Evolutionary conservation across 37 sponge, comb jelly and placozoan genomes (phyloP), one percentile per base, ranked within the genome.

Genomic region (Aplysina aerophoba): DNA sequence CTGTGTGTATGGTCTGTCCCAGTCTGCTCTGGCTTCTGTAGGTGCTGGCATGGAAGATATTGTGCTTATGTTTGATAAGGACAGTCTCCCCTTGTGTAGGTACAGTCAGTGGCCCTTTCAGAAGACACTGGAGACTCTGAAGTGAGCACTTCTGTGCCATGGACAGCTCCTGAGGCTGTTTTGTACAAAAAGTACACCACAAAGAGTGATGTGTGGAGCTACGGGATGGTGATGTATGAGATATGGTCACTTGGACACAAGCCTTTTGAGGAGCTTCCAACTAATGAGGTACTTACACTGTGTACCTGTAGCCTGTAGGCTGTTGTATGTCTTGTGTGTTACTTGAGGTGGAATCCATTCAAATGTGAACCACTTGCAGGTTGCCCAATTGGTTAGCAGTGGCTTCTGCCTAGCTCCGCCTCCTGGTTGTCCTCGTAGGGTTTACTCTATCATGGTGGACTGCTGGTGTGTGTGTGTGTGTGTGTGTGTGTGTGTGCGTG

Each of bases 121-220:
- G 30, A 30, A 25, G 66, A 25, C 28, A 25, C 8, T 4, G 66
- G 8, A 8, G 27, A 64, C 66, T 6, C 66, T 25, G 66, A 64
- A 8, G n/a, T n/a, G n/a, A n/a, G n/a, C n/a, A n/a, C n/a, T n/a
- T 25, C 28, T 25, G 66, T 31, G 28, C 5, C 30, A 44, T 44
- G 50, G 50, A 44, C 50, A 44, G 50, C 27, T 71, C 27, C 20
- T 5, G 31, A 71, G 72, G 72, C 72, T 2, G 27, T 71, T 30
- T 27, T 71, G 27, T 71, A 71, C 72, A 71, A 24, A 34, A 71
- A 24, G 36, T 71, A 71, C 36, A 37, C 72, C 27, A 71, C 72
- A 28, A n/a, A 71, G 30, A 71, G 72, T 71, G 72, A 71, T 71
- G 72, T 71, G 33, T 71, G 72, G 72, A 71, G 72, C 36, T 71